Evolutionary conservation across 2,797 vertebrate genomes (phyloP), one percentile per base, ranked within the genome.

Genomic region (Glossophaga mutica): DNA sequence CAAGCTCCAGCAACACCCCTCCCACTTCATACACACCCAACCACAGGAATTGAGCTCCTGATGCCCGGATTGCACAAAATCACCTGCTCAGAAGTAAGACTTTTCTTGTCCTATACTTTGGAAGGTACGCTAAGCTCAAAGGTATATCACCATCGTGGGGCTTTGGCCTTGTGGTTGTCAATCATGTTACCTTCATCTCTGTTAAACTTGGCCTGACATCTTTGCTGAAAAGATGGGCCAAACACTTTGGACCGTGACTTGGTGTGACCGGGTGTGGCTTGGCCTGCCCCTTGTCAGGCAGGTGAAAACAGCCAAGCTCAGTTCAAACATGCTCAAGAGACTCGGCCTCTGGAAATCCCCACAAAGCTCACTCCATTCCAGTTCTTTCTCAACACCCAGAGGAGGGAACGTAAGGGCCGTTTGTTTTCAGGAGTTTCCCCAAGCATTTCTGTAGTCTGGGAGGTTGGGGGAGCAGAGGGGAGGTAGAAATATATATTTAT

Each of bases 351-450:
- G 95, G 95, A 96, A 97, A 97, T 85, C 91, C 85, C 96, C 90
- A 82, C 4, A 52, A 77, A 95, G 83, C 37, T 55, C 89, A 87
- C 81, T 95, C 94, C 86, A 77, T 87, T 94, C 95, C 94, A 92
- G 70, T 88, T 81, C 94, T 96, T 97, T 97, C 95, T 96, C 96
- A 96, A 95, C 67, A 95, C 77, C 87, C 78, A 92, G 87, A 93
- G 84, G 81, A 92, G 85, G 29, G 39, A 90, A 78, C 70, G 57
- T 65, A 95, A 88, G 87, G 59, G 50, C 82, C 42, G 9, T 81
- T 44, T 79, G 73, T 74, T 65, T 39, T 65, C 52, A 16, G 29
- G 18, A 19, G 19, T 44, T 55, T 82, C 48, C 16, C 57, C 71
- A n/a, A n/a, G 59, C 24, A 71, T 19, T 39, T 77, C 82, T 50